Evolutionary conservation across 2,113 vertebrate species (phyloP).

Genomic region (Hippopotamus amphibius): DNA sequence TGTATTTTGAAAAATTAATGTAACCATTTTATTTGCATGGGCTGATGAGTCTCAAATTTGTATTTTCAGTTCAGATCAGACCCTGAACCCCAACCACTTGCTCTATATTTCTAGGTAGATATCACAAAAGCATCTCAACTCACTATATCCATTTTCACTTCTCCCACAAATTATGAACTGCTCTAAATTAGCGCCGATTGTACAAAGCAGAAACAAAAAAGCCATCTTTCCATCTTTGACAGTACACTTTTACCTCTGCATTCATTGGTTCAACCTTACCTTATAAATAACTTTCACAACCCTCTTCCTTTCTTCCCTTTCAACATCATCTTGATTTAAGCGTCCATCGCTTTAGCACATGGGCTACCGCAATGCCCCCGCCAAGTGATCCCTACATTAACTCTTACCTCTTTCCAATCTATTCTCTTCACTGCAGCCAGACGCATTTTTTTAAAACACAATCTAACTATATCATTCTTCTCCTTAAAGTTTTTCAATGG

Average conservation of each 20-base stretch:
- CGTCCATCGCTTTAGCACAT: not conserved
- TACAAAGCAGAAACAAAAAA: not conserved
- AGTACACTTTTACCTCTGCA: not conserved
- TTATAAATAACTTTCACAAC: not conserved
- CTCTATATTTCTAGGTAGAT: not conserved
- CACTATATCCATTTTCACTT: not conserved
- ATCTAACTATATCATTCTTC: not conserved
- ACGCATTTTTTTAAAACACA: not conserved
- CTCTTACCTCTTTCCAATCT: not conserved
- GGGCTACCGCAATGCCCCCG: fast-evolving
- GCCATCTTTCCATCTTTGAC: not conserved
- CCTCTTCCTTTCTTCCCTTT: not conserved
- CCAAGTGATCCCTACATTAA: not conserved
- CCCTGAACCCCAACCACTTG: not conserved
- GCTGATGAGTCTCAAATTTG: constrained; percentile 19
- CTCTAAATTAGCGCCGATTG: not conserved
- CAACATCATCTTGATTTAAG: not conserved
- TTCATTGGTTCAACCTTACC: not conserved
- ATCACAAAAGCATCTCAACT: not conserved
- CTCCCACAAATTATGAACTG: not conserved
- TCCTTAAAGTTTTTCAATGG: not conserved
- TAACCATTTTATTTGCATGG: not conserved
- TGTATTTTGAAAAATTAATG: constrained; percentile 15
- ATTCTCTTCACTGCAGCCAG: not conserved
- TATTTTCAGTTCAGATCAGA: not conserved